Evolutionary conservation across 2,113 vertebrate genomes (phyloP).

Genomic region (Leptobrachium ailaonicum): DNA sequence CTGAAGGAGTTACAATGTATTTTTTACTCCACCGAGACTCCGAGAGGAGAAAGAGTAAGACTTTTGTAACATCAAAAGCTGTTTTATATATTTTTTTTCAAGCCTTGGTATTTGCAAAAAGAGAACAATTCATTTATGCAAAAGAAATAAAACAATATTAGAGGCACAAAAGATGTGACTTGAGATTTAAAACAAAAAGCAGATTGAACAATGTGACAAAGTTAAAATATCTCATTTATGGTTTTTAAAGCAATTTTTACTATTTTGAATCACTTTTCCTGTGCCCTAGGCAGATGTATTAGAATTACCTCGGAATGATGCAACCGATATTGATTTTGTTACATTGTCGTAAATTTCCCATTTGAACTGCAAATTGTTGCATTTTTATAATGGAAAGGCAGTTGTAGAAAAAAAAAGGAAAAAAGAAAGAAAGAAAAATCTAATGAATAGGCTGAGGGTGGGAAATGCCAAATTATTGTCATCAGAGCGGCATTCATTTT

Average conservation of each 20-base stretch:
- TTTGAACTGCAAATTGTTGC: slow-evolving; percentile 39
- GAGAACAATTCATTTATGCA: slow-evolving; percentile 49
- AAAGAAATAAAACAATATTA: slow-evolving; percentile 50
- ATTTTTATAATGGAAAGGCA: slow-evolving; percentile 35
- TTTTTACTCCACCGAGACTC: slow-evolving; percentile 66
- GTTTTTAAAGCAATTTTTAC: slow-evolving; percentile 45
- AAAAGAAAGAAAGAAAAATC: no score
- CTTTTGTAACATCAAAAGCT: slow-evolving; percentile 57
- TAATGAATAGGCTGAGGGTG: slow-evolving; percentile 2
- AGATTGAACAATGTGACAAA: slow-evolving; percentile 42
- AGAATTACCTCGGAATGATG: slow-evolving; percentile 37
- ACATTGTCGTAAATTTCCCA: slow-evolving; percentile 42
- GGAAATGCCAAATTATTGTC: slow-evolving; percentile 17
- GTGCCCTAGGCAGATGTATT: slow-evolving; percentile 41
- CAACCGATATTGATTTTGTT: slow-evolving; percentile 50
- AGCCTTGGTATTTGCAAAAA: slow-evolving; percentile 56
- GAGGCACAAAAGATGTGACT: slow-evolving; percentile 28
- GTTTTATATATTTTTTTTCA: slow-evolving; percentile 54
- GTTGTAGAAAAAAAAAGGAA: slow-evolving; percentile 5
- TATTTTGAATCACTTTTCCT: slow-evolving; percentile 27
- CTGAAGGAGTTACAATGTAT: slow-evolving; percentile 66
- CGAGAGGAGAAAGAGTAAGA: slow-evolving; percentile 58
- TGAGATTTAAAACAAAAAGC: slow-evolving; percentile 38
- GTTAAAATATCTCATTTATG: slow-evolving; percentile 48
- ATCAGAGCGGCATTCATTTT: slow-evolving; percentile 10